Conservation (phyloP, 1,140 invertebrate species). For the Lamellibrachia luymesi region DNA sequence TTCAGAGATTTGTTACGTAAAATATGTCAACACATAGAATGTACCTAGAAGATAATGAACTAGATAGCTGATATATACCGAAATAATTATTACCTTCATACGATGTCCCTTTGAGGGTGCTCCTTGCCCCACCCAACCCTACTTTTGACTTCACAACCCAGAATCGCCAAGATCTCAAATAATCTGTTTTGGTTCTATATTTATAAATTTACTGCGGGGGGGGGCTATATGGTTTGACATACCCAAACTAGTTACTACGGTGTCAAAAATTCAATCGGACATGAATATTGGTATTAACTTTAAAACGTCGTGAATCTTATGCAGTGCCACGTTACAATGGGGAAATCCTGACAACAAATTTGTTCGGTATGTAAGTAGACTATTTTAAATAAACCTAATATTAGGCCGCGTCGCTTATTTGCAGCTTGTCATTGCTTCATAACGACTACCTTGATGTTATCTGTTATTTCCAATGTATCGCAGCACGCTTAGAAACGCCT, state of each 20-base stretch:
- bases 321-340: neutral
- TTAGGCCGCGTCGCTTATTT: neutral
- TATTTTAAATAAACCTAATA: neutral
- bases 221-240: neutral
- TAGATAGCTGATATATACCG: too few relatives aligned
- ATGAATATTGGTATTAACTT: neutral
- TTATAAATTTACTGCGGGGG: neutral
- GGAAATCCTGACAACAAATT: neutral
- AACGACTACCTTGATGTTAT: neutral
- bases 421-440: neutral
- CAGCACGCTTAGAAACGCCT: neutral
- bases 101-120: too few relatives aligned
- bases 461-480: neutral
- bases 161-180: neutral
- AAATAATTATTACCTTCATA: too few relatives aligned
- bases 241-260: neutral
- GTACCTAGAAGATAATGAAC: too few relatives aligned
- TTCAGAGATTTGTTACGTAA: too few relatives aligned
- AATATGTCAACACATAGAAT: too few relatives aligned
- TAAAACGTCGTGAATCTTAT: neutral
- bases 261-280: neutral
- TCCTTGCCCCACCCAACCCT: too few relatives aligned
- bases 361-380: neutral
- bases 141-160: neutral
- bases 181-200: neutral